phyloP scores from a whole-genome alignment of 2,888 invertebrate genomes.

The Odontomyia ornata region DNA sequence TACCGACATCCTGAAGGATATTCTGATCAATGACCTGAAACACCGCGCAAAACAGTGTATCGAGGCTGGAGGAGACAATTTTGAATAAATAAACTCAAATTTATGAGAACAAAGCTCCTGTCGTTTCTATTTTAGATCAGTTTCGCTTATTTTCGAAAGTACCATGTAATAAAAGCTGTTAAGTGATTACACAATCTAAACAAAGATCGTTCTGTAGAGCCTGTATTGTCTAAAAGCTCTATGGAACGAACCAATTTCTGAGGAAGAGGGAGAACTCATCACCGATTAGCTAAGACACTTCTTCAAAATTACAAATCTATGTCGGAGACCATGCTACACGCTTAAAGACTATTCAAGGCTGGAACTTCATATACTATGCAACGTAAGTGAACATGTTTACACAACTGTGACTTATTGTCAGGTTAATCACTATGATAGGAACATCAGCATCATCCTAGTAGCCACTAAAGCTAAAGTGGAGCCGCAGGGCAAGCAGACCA shows the following conservation, averaged over 20 bases:
- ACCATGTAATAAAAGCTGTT: too few relatives aligned
- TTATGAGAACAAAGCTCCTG: too few relatives aligned
- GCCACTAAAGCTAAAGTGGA: slow-evolving; percentile 2
- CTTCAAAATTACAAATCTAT: background rate
- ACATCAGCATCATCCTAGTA: slow-evolving; percentile 7
- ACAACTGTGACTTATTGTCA: slow-evolving; percentile 2
- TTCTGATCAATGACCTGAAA: too few relatives aligned
- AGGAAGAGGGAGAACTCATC: background rate
- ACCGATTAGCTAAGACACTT: background rate
- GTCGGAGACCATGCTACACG: background rate
- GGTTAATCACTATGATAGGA: background rate
- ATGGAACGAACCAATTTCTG: background rate
- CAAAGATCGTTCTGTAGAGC: background rate
- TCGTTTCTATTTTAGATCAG: too few relatives aligned
- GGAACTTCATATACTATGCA: background rate
- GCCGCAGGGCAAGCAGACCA: background rate
- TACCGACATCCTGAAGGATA: too few relatives aligned
- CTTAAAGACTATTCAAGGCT: background rate
- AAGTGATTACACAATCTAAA: background rate
- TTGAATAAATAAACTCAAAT: too few relatives aligned
- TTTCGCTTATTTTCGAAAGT: too few relatives aligned
- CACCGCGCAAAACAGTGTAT: too few relatives aligned
- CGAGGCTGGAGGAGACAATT: too few relatives aligned
- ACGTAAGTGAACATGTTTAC: background rate
- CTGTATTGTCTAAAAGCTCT: background rate